A percentile compares a stretch with the other conserved stretches of the same genome.
phyloP scores from a whole-genome alignment of 2,113 vertebrate genomes.

The Esox niger region DNA sequence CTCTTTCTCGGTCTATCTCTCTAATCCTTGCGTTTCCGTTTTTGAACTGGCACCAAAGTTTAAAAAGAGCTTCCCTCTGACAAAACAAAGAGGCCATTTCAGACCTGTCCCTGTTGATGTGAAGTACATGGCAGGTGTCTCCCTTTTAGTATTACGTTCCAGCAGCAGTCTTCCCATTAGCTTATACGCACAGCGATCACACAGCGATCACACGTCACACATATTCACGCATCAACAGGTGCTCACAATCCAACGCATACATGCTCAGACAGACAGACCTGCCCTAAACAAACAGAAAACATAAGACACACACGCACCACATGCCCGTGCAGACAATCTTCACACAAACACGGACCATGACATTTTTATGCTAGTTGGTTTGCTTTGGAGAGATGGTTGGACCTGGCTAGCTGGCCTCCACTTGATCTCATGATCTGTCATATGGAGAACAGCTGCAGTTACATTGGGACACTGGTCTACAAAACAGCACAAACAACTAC shows the following conservation, averaged over 20 bases:
- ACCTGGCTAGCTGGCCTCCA: too few relatives aligned
- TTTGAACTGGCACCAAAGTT: too few relatives aligned
- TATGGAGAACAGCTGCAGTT: conserved; percentile 45
- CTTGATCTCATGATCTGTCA: conserved; percentile 3
- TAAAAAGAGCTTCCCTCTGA: too few relatives aligned
- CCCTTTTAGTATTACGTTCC: background rate
- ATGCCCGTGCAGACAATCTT: background rate
- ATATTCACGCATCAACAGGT: background rate
- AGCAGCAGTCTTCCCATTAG: background rate
- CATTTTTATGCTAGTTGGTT: background rate
- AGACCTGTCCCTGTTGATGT: background rate
- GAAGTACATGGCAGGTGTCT: background rate
- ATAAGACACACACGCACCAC: background rate
- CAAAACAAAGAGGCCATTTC: background rate
- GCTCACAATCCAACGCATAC: background rate
- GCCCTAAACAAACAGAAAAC: background rate
- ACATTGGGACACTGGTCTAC: conserved; percentile 14
- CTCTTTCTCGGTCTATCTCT: conserved; percentile 11
- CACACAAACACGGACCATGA: background rate
- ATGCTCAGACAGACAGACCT: background rate
- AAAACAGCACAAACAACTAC: conserved; percentile 19
- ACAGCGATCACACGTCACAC: too few relatives aligned
- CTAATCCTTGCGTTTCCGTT: background rate
- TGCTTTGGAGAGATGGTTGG: background rate
- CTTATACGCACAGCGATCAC: conserved; percentile 1